phyloP scores from a whole-genome alignment of 2,888 invertebrate genomes.

The Mythimna lalbum region DNA sequence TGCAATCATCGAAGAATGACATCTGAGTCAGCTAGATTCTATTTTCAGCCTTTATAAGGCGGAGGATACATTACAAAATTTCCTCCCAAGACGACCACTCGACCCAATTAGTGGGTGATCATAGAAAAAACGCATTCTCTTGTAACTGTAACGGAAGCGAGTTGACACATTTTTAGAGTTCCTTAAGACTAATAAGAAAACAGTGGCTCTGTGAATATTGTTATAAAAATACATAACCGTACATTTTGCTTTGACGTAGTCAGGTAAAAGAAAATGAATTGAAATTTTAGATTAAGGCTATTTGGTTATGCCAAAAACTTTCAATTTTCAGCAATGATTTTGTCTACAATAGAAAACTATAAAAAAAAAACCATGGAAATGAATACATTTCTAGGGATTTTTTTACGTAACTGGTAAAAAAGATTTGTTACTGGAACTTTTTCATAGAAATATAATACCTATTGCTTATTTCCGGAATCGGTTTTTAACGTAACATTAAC shows the following conservation, averaged over 20 bases:
- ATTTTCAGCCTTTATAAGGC: slow-evolving; percentile 64
- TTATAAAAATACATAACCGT: not conserved
- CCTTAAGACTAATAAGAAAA: slow-evolving; percentile 47
- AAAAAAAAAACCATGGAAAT: no score
- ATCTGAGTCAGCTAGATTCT: slow-evolving; percentile 43
- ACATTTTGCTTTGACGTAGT: not conserved
- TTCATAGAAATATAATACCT: no score
- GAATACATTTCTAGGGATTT: no score
- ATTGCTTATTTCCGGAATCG: no score
- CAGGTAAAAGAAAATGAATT: not conserved
- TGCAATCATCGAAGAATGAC: slow-evolving; percentile 28
- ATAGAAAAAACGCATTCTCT: slow-evolving; percentile 70
- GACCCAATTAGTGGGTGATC: slow-evolving; percentile 67
- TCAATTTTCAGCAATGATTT: no score
- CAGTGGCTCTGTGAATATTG: not conserved
- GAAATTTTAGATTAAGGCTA: not conserved
- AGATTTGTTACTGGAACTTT: no score
- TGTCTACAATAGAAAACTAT: no score
- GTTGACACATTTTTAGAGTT: slow-evolving; percentile 69
- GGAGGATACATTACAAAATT: slow-evolving; percentile 73
- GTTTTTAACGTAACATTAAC: no score
- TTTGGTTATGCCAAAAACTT: no score
- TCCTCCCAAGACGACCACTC: slow-evolving; percentile 66
- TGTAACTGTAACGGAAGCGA: slow-evolving; percentile 76
- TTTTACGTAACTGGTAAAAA: no score